Evolutionary conservation across 2,797 vertebrate species (phyloP), one percentile per base, ranked within the genome.

Genomic region (Pseudochirops cupreus): DNA sequence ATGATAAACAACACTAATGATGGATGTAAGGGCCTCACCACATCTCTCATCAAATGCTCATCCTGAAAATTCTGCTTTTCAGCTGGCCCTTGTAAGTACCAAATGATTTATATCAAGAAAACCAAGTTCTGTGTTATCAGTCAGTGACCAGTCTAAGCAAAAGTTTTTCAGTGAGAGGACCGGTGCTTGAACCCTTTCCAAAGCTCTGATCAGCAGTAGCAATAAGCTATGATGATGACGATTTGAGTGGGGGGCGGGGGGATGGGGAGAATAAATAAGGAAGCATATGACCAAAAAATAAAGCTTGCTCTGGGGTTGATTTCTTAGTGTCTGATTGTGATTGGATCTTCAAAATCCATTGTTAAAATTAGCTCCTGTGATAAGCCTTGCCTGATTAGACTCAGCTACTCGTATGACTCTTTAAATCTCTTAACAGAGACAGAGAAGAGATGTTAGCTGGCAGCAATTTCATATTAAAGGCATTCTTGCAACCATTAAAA

Each of bases 341-440:
- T 82, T 96, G 93, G 91, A 39, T 94, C 39, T 97, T 97, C 52
- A 59, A 50, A 96, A 96, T 96, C 91, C 93, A 94, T 92, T 96
- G 97, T 82, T 82, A 95, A 94, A 97, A 93, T 97, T 2, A 95
- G 96, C 96, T 95, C 24, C 50, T 96, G 93, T 91, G 95, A 96
- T 92, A 97, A 96, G 95, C 96, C 26, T 97, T 97, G 93, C 92
- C 95, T 96, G 74, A 96, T 96, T 96, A 95, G 29, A 95, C 56
- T 92, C 93, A 95, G 55, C 55, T 93, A 94, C 55, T 96, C 56
- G 59, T 29, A 95, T 82, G 74, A 82, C 74, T 46, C 74, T n/a
- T 67, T 74, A 24, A 82, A 82, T 82, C n/a, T 46, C 39, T 18
- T 82, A 18, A 82, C 74, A 82, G 67, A 39, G 67, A 74, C n/a